A percentile compares a stretch with the other conserved stretches of the same genome.
Conservation (phyloP, 2,888 invertebrate species). For the Lasiommata megera region DNA sequence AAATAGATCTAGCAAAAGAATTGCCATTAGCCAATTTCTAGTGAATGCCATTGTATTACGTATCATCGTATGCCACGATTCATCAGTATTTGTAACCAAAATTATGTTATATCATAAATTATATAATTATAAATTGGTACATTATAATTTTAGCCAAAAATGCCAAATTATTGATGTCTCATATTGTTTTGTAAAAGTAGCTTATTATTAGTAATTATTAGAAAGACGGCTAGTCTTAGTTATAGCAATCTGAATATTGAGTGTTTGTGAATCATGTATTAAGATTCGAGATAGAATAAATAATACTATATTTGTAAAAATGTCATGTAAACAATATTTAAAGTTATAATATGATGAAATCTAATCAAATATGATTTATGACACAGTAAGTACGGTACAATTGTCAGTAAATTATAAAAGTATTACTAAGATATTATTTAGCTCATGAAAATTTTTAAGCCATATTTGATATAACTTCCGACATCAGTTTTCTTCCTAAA, state of each 20-base stretch:
- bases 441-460: too few relatives aligned
- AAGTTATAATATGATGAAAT: conserved; percentile 7
- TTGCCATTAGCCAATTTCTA: background rate
- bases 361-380: background rate
- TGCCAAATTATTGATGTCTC: conserved; percentile 68
- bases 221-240: conserved; percentile 26
- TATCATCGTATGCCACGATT: background rate
- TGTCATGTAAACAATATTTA: background rate
- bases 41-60: background rate
- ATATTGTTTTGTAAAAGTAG: conserved; percentile 36
- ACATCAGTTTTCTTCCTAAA: too few relatives aligned
- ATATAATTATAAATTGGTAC: conserved; percentile 36
- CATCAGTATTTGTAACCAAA: background rate
- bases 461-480: too few relatives aligned
- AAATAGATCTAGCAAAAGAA: too few relatives aligned
- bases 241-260: conserved; percentile 18
- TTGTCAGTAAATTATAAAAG: too few relatives aligned
- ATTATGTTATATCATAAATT: background rate
- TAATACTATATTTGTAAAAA: background rate
- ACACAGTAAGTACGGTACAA: background rate
- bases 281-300: conserved; percentile 5
- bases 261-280: background rate
- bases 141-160: conserved; percentile 71
- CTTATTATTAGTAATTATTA: conserved; percentile 34
- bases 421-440: too few relatives aligned